These are phyloP conservation scores for Hypanus sabinus DNA, from an alignment of 2,113 vertebrate species.

Conservation along the genomic window DNA sequence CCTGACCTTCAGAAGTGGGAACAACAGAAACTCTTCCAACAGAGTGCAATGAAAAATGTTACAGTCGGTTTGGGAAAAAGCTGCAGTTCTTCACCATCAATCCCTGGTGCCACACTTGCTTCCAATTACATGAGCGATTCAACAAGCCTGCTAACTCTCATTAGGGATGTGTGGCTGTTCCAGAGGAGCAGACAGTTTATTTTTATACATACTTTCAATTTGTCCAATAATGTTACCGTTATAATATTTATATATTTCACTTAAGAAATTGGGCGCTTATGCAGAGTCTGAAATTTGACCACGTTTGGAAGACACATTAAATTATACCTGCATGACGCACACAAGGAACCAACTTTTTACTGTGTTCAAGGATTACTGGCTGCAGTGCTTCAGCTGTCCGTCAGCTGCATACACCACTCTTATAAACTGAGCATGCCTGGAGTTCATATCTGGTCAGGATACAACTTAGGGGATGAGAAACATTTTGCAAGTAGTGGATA, in stretches of 20 bases:
- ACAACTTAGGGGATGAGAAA: too few relatives aligned
- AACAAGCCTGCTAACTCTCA: background rate
- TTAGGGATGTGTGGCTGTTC: background rate
- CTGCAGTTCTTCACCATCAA: background rate
- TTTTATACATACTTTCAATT: background rate
- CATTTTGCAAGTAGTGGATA: too few relatives aligned
- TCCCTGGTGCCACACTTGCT: background rate
- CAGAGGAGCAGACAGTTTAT: background rate
- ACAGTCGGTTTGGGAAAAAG: background rate
- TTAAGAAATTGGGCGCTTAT: too few relatives aligned
- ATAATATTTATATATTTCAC: background rate
- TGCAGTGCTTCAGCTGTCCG: too few relatives aligned
- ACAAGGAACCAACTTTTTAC: too few relatives aligned
- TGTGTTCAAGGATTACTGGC: too few relatives aligned
- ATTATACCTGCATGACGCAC: too few relatives aligned
- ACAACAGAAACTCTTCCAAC: background rate
- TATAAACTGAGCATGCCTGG: too few relatives aligned
- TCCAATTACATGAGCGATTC: background rate
- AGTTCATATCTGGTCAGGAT: too few relatives aligned
- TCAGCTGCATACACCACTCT: too few relatives aligned
- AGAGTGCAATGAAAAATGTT: background rate
- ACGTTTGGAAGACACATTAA: too few relatives aligned
- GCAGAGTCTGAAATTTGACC: too few relatives aligned
- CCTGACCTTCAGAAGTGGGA: conserved; percentile 17
- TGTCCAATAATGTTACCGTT: background rate